Percentiles rank a stretch among this genome's conserved stretches.
phyloP scores from a whole-genome alignment of 1,140 invertebrate species.

The fruit fly (Drosophila melanogaster) region DNA sequence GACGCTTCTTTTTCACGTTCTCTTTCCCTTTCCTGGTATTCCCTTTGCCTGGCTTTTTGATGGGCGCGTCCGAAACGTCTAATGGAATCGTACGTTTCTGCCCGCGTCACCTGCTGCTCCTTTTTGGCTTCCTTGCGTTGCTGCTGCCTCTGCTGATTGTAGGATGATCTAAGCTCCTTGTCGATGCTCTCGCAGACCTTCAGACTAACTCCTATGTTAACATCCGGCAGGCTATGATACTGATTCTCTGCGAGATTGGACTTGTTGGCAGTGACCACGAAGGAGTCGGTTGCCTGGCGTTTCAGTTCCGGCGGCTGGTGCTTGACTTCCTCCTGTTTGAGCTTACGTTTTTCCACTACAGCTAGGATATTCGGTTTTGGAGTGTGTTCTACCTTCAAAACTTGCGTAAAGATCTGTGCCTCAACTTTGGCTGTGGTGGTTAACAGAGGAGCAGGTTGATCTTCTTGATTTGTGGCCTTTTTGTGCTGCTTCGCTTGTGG shows the following conservation, averaged over 20 bases:
- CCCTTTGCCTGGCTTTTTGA: slow-evolving; percentile 67
- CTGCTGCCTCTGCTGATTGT: slow-evolving; percentile 74
- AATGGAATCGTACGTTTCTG: slow-evolving; percentile 82
- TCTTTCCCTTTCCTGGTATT: slow-evolving; percentile 62
- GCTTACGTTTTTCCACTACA: slow-evolving; percentile 73
- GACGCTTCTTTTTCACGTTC: slow-evolving; percentile 45
- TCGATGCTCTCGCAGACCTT: slow-evolving; percentile 89
- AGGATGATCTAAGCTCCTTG: slow-evolving; percentile 86
- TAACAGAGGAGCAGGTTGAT: slow-evolving; percentile 6
- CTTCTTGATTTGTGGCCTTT: slow-evolving; percentile 17
- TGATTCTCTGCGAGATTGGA: slow-evolving; percentile 86
- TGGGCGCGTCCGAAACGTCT: slow-evolving; percentile 78
- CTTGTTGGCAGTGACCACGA: slow-evolving; percentile 40
- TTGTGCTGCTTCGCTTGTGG: slow-evolving; percentile 63
- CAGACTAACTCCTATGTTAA: slow-evolving; percentile 88
- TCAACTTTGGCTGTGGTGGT: slow-evolving; percentile 34
- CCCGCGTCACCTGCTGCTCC: slow-evolving; percentile 51
- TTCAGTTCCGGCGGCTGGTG: slow-evolving; percentile 44
- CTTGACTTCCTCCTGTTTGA: slow-evolving; percentile 34
- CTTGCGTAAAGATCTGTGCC: slow-evolving; percentile 65
- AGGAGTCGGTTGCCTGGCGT: slow-evolving; percentile 57
- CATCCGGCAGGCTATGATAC: slow-evolving; percentile 89
- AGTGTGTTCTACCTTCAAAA: slow-evolving; percentile 69
- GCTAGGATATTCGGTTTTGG: slow-evolving; percentile 74
- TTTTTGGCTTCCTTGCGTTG: slow-evolving; percentile 69